Evolutionary conservation across 1,140 invertebrate species (phyloP), one percentile per base, ranked within the genome.

Genomic region (Musca vetustissima): DNA sequence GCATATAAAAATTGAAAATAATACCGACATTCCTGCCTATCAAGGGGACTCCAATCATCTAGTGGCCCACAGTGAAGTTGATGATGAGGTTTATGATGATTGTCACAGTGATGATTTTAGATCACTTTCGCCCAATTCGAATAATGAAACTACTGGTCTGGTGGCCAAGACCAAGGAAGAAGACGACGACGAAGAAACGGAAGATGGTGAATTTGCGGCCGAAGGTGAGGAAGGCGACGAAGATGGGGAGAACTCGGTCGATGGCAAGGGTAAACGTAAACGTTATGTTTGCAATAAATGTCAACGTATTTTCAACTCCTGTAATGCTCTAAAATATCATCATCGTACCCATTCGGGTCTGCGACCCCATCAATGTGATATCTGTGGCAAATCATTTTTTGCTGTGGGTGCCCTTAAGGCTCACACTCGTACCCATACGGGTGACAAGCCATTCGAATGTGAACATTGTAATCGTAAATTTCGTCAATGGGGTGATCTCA

Each of bases 401-500:
- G 91, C 92, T 0, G 87, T 88, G 2, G 89, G 89, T 73, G 92
- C 92, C 3, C 83, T 94, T 11, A 93, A 92, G 84, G 87, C 91
- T 0, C 92, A 93, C 73, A 87, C 87, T 73, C 85, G 91, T 17
- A 84, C 91, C 17, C 79, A 93, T 80, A 91, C 88, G 50, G 92
- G 90, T 17, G 89, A 91, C 47, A 92, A 92, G 71, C 93, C 93
- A 0, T 94, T 91, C 80, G 89, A 91, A 75, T 94, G 93, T 77
- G 87, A 91, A 14, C 67, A 74, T 19, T 95, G 93, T 80, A 91
- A 90, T 1, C 86, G 89, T 15, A 86, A 89, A 74, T 95, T 94
- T 76, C 86, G 93, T 1, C 93, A 94, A 77, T 93, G 92, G 91
- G 93, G 94, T 65, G 92, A 97, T 79, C 84, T 97, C 19, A 95